Evolutionary conservation across 2,888 invertebrate genomes (phyloP), one percentile per base, ranked within the genome.

Genomic region (Notocelia uddmanniana): DNA sequence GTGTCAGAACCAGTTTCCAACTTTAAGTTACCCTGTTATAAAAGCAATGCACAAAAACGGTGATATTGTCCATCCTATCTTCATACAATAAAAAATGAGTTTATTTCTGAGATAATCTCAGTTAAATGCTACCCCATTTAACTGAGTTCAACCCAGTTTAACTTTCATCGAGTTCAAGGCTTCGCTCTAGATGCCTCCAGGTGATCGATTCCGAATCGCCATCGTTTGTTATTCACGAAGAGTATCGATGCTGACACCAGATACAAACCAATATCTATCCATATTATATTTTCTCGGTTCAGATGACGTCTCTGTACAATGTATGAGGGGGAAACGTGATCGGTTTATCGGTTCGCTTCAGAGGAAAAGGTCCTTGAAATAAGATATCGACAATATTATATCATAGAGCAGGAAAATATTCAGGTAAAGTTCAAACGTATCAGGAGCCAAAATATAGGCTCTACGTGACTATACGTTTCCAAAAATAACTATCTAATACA

Each of bases 201-300:
- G 67, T 72, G 77, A 83, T 83, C 79, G 79, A 82, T 85, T 80
- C 81, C 74, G 80, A 80, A 80, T 79, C 75, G 74, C 68, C 69
- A 50, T 77, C 77, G 75, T 82, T 80, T 82, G 80, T 84, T 84
- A 85, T 85, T 84, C 81, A 78, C 73, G 74, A 76, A 75, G 75
- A 78, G 78, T 80, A 78, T 80, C 78, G 78, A 77, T 57, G 70
- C 74, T 75, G 76, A 79, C 82, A 79, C 82, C 80, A 72, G 79
- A 82, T 83, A 80, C 77, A 75, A 76, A 70, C 77, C 31, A 34
- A 68, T 74, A 72, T 73, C 41, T 74, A 70, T 73, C 69, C 68
- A 52, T 70, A 73, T 73, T 60, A 59, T 57, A 70, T 66, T 57
- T 67, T 63, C 66, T 67, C 52, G 54, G 66, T 69, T 73, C 73